Evolutionary conservation across 2,113 vertebrate species (phyloP).

Genomic region (Dromaius novaehollandiae): DNA sequence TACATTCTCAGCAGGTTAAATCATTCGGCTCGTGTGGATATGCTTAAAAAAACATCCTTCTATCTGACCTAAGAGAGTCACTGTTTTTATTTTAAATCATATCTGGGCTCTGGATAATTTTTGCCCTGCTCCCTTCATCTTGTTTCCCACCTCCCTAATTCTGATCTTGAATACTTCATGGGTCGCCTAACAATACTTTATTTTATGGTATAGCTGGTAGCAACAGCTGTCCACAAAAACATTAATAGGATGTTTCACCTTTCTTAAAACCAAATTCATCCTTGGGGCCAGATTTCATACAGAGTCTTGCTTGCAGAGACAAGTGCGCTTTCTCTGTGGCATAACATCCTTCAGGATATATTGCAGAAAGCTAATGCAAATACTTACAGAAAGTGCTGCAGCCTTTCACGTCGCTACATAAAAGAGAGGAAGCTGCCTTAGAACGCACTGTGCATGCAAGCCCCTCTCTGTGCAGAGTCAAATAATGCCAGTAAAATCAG

Average conservation of each 20-base stretch:
- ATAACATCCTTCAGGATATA: neutral
- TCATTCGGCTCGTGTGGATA: neutral
- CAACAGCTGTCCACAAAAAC: neutral
- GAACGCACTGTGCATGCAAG: neutral
- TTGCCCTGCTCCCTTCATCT: neutral
- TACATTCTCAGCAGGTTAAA: neutral
- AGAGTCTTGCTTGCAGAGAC: neutral
- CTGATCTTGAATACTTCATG: neutral
- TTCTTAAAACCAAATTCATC: neutral
- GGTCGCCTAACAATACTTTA: neutral
- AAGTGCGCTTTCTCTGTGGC: neutral
- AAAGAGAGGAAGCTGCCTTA: neutral
- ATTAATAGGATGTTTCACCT: neutral
- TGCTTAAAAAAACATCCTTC: neutral
- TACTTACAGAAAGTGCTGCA: neutral
- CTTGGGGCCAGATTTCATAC: rapidly evolving
- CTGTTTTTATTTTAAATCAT: neutral
- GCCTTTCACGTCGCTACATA: neutral
- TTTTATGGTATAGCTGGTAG: neutral
- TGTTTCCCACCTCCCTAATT: neutral
- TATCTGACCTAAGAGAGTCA: neutral
- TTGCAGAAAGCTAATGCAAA: neutral
- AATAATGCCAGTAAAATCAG: neutral
- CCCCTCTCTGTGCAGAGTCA: neutral
- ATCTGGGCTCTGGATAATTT: neutral